These are phyloP conservation scores for Azemiops feae DNA, from an alignment of 2,113 vertebrate genomes.

Conservation along the genomic window DNA sequence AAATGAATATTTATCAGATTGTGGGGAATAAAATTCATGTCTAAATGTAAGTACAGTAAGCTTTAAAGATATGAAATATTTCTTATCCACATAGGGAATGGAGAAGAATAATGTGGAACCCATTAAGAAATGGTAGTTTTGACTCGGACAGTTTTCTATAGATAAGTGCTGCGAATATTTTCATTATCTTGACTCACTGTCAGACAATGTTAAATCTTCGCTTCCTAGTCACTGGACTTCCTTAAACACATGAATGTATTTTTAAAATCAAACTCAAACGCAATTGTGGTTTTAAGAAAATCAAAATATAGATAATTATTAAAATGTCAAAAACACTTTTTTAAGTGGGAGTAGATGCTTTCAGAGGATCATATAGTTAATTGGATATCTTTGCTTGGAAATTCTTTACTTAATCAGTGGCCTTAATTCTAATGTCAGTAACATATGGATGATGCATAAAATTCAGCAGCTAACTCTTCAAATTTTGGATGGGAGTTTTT, in stretches of 20 bases:
- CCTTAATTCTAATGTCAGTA: not conserved
- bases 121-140: not conserved
- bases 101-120: not conserved
- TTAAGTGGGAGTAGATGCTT: not conserved
- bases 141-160: not conserved
- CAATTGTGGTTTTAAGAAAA: not conserved
- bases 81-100: conserved; percentile 17
- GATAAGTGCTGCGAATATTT: not conserved
- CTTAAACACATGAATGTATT: not conserved
- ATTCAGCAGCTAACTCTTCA: not conserved
- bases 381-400: not conserved
- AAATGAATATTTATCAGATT: conserved; percentile 49
- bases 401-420: not conserved
- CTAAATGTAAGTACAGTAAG: conserved; percentile 39
- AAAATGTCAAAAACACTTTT: not conserved
- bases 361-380: not conserved
- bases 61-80: conserved; percentile 42
- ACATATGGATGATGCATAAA: not conserved
- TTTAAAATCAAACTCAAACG: not conserved
- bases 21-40: conserved; percentile 32
- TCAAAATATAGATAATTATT: not conserved
- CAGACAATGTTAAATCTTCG: not conserved
- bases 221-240: not conserved
- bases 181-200: not conserved
- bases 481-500: not conserved